Base-by-base conservation (phyloP, 2,113 vertebrate genomes). In the Dipodomys merriami region DNA sequence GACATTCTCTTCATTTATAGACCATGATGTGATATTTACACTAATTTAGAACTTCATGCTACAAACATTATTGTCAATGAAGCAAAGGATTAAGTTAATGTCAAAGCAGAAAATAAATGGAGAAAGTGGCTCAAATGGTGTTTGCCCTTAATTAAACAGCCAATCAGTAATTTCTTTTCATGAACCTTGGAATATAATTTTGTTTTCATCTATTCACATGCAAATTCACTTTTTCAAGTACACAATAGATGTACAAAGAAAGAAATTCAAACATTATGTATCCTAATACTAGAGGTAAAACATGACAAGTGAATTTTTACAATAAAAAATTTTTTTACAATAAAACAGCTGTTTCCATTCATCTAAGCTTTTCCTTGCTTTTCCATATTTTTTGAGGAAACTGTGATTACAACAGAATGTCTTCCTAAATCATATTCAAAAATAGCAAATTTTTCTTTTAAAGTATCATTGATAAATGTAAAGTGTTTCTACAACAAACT, bases 291-390 rank as follows among this genome's bases (percentile, higher is more conserved):
- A 88, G 85, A 83, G 84, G 88, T 97, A 95, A 96, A 97, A 96
- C 76, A 90, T 77, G 96, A 92, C 97, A 97, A 96, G 88, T 79
- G 92, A 96, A 96, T 95, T 96, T 92, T 86, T 81, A 76, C n/a
- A n/a, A n/a, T n/a, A n/a, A n/a, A n/a, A n/a, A 93, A 83, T 86
- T 96, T 97, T 93, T 96, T 49, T 90, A 94, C 81, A 97, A 96
- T 96, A 95, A 93, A 96, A 96, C 97, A 98, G 97, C 97, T 98
- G 97, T 95, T 98, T 97, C 97, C 95, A 97, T 98, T 98, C 97
- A 98, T 90, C 74, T 46, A 84, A 74, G 73, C 33, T 96, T 96
- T 91, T 68, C 25, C 6, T 91, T 91, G 71, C 62, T 86, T 84
- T 68, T 13, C 6, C 39, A 57, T 27, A 11, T 49, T 78, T 93